Percentiles rank a stretch among this genome's conserved stretches.
These are phyloP conservation scores for Rhamnusium bicolor DNA, from an alignment of 2,888 invertebrate genomes.

Conservation along the genomic window DNA sequence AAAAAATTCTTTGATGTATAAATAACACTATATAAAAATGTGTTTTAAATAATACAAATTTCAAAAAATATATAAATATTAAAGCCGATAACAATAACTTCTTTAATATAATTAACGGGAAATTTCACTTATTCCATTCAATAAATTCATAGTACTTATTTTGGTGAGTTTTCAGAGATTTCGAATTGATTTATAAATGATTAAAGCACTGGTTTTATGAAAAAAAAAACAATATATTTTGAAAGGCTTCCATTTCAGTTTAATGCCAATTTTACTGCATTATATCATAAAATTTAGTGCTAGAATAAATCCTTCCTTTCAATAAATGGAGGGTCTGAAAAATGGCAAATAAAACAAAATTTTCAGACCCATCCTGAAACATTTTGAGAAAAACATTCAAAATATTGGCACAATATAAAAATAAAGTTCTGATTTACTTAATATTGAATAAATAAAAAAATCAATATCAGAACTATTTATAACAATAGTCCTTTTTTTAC, in stretches of 20 bases:
- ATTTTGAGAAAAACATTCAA: slow-evolving; percentile 38
- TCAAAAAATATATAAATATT: slow-evolving; percentile 26
- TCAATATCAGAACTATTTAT: slow-evolving; percentile 60
- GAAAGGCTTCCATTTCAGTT: slow-evolving; percentile 67
- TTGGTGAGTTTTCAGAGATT: not conserved
- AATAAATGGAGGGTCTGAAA: not conserved
- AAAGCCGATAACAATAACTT: slow-evolving; percentile 26
- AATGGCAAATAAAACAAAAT: not conserved
- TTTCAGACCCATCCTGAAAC: not conserved
- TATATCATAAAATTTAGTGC: not conserved
- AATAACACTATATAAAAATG: slow-evolving; percentile 29
- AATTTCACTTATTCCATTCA: not conserved
- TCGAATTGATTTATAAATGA: not conserved
- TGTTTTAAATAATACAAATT: slow-evolving; percentile 18
- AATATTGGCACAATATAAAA: slow-evolving; percentile 57
- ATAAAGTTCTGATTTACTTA: slow-evolving; percentile 51
- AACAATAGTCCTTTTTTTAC: slow-evolving; percentile 62
- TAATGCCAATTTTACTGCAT: slow-evolving; percentile 66
- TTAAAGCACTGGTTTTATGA: not conserved
- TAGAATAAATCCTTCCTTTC: not conserved
- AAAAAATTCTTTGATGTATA: slow-evolving; percentile 15
- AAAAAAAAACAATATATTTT: slow-evolving; percentile 49
- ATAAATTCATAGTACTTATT: not conserved
- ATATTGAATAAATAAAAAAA: slow-evolving; percentile 51
- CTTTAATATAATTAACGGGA: not conserved